Conservation (phyloP, 2,797 vertebrate genomes). For the Crenichthys baileyi region DNA sequence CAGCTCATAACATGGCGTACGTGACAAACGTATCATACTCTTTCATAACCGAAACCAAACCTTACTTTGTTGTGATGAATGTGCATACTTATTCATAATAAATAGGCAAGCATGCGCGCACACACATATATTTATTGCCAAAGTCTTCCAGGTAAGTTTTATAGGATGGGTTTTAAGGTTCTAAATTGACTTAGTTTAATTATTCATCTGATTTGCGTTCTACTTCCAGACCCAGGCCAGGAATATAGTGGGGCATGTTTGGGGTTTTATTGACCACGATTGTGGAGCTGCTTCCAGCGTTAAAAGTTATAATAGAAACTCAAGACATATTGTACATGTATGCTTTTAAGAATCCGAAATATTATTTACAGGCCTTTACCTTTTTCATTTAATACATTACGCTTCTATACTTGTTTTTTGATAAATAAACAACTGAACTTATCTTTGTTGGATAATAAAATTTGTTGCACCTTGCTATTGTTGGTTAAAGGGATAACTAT, state of each 20-base stretch:
- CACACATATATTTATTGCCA: not conserved
- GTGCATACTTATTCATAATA: not conserved
- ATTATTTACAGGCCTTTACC: not conserved
- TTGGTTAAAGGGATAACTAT: not conserved
- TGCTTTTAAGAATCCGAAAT: not conserved
- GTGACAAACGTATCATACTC: constrained; percentile 24
- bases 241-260: too few relatives aligned
- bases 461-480: not conserved
- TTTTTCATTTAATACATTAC: not conserved
- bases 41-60: not conserved
- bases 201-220: too few relatives aligned
- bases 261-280: too few relatives aligned
- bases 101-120: not conserved
- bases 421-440: not conserved
- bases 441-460: not conserved
- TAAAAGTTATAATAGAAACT: not conserved
- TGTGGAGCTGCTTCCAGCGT: too few relatives aligned
- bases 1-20: constrained; percentile 8
- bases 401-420: not conserved
- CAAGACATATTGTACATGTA: not conserved
- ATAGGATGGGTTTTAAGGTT: not conserved
- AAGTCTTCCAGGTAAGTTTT: not conserved
- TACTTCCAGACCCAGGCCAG: too few relatives aligned
- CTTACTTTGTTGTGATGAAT: not conserved
- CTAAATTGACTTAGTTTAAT: too few relatives aligned